These are phyloP conservation scores for Corythaeola cristata DNA, from an alignment of 2,113 vertebrate species.

Conservation along the genomic window DNA sequence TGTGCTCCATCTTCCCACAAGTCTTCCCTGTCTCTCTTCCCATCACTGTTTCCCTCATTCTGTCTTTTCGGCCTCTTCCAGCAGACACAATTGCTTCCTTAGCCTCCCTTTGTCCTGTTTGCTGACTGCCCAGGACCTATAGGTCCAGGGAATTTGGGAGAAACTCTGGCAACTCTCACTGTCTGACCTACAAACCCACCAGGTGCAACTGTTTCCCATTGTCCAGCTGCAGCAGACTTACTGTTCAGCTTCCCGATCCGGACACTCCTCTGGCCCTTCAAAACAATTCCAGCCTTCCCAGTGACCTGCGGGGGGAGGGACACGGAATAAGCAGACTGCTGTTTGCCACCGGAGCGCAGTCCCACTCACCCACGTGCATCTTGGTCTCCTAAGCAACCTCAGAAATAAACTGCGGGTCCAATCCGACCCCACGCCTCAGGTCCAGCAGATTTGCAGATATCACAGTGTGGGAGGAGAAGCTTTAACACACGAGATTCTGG, in stretches of 20 bases:
- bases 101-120: neutral
- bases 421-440: neutral
- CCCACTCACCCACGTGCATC: neutral
- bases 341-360: neutral
- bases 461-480: neutral
- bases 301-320: constrained; percentile 29
- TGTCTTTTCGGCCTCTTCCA: neutral
- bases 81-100: neutral
- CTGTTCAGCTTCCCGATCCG: constrained; percentile 8
- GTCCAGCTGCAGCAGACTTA: neutral
- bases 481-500: neutral
- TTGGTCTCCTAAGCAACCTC: neutral
- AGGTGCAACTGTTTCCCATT: neutral
- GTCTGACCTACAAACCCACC: neutral
- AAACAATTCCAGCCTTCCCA: constrained; percentile 57
- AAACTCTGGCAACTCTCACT: neutral
- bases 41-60: neutral
- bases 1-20: neutral
- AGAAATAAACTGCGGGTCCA: neutral
- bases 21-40: neutral
- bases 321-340: neutral
- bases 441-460: neutral
- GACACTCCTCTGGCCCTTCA: constrained; percentile 18
- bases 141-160: neutral
- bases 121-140: neutral